Evolutionary conservation across 2,113 vertebrate species (phyloP), one percentile per base, ranked within the genome.

Genomic region (Smithornis capensis): DNA sequence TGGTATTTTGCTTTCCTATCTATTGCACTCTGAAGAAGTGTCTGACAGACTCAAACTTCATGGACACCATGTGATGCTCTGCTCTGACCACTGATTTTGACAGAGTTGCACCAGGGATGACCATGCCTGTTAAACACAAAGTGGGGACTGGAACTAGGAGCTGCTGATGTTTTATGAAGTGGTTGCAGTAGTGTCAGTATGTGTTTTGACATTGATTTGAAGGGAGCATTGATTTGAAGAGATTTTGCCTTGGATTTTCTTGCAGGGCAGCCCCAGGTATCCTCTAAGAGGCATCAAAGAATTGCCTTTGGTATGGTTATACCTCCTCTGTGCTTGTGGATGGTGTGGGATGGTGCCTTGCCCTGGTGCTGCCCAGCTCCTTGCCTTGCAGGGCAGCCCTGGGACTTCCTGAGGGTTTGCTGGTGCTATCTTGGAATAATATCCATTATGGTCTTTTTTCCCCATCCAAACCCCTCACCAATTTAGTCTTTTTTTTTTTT

Each of bases 301-400:
- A 44, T 24, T 19, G 24, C n/a, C 24, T 63, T 63, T 18, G 7
- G 19, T 31, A 10, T 14, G 24, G 24, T 1, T 67, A 38, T 63
- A 28, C 23, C 37, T 56, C 25, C 31, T 19, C 44, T 19, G 16
- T 19, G 21, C 0, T 0, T 9, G 5, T 6, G 38, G 38, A 9
- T 42, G 33, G 37, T 16, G 52, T 6, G 38, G 37, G 38, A 37
- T 17, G 25, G 23, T 42, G 50, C 62, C 22, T 50, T 71, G 65
- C 16, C 29, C 29, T 24, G 15, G 18, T 19, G 50, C 74, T 64
- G 35, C 13, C 44, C 0, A 4, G 75, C 23, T 60, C 40, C 57
- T 60, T 55, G 53, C n/a, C 49, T 7, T 17, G 21, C 3, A 5
- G 60, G 73, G n/a, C 21, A 42, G 1, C 12, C 18, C 29, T 3